These are phyloP conservation scores for Gambelia wislizenii DNA, from an alignment of 2,797 vertebrate genomes.

Conservation along the genomic window DNA sequence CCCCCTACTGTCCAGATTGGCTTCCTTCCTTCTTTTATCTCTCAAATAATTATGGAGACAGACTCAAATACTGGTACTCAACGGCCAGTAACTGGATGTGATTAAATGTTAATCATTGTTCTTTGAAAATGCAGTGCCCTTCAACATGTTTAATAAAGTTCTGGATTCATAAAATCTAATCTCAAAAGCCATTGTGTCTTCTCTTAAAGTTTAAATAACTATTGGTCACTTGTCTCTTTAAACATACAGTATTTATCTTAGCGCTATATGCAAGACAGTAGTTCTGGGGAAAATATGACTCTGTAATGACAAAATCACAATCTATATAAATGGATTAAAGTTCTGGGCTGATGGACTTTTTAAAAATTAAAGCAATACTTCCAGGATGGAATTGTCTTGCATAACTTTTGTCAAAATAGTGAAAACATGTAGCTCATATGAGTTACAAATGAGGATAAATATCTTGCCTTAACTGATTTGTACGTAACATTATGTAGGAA, in stretches of 20 bases:
- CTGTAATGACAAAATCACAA: not conserved
- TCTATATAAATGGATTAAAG: not conserved
- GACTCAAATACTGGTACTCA: not conserved
- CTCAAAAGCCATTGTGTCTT: constrained; percentile 35
- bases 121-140: not conserved
- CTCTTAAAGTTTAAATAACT: constrained; percentile 37
- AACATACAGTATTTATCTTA: not conserved
- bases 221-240: constrained; percentile 1
- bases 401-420: not conserved
- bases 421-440: not conserved
- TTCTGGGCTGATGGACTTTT: not conserved
- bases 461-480: not conserved
- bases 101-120: constrained; percentile 21
- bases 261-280: no score
- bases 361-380: not conserved
- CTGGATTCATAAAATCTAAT: constrained; percentile 19
- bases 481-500: not conserved
- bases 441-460: not conserved
- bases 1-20: not conserved
- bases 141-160: constrained; percentile 5
- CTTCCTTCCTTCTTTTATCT: not conserved
- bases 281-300: not conserved
- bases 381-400: not conserved
- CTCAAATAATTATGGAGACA: not conserved
- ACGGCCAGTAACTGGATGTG: constrained; percentile 21